phyloP scores from a whole-genome alignment of 2,113 vertebrate species.

The Nibea albiflora region DNA sequence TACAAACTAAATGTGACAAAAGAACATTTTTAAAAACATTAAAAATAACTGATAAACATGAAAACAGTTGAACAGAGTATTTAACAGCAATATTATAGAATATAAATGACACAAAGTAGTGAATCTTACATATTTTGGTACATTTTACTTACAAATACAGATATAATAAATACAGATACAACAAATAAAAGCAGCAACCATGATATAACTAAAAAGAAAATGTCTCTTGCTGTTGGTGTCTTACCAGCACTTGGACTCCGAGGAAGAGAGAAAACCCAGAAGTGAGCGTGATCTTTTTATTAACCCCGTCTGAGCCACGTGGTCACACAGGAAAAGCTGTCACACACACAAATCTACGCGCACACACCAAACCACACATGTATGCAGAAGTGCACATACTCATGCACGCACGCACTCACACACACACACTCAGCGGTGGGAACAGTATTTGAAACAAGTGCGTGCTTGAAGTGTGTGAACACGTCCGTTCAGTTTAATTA shows the following conservation, averaged over 20 bases:
- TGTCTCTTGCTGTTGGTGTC: conserved; percentile 35
- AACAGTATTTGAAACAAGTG: neutral
- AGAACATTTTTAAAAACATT: neutral
- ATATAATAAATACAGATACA: neutral
- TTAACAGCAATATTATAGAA: conserved; percentile 9
- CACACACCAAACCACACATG: conserved; percentile 6
- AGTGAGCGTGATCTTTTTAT: conserved; percentile 81
- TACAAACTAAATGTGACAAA: conserved; percentile 13
- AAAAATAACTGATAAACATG: neutral
- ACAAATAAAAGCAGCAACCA: neutral
- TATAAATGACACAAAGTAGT: neutral
- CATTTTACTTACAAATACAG: neutral
- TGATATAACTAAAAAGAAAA: neutral
- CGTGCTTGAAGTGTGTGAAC: neutral
- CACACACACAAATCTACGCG: conserved; percentile 3
- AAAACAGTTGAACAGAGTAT: conserved; percentile 8
- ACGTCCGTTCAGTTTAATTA: neutral
- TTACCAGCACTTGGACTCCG: conserved; percentile 72
- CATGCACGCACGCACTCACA: neutral
- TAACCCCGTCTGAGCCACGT: conserved; percentile 78
- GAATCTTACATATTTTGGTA: neutral
- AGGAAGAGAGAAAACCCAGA: conserved; percentile 79
- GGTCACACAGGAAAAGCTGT: conserved; percentile 81
- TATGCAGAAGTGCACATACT: neutral
- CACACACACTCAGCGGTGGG: neutral